These are phyloP conservation scores for Watsonalla binaria DNA, from an alignment of 2,888 invertebrate genomes.

Conservation along the genomic window DNA sequence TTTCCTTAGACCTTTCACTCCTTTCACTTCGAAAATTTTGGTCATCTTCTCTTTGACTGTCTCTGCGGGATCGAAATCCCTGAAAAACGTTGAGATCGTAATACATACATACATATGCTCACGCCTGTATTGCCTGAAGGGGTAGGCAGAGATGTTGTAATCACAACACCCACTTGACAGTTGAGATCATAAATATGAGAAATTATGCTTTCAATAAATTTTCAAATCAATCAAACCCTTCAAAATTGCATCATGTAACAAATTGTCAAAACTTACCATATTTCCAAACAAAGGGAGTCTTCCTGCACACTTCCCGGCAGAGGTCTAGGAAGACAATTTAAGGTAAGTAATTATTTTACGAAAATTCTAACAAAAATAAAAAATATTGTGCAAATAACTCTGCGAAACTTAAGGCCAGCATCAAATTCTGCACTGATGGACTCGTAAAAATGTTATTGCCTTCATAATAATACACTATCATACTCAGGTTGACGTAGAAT, in stretches of 20 bases:
- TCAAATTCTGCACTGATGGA: no score
- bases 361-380: conserved; percentile 5
- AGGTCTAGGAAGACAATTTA: conserved; percentile 77
- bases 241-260: background rate
- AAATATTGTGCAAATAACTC: background rate
- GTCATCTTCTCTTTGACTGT: conserved; percentile 92
- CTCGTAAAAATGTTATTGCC: no score
- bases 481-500: no score
- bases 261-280: conserved; percentile 79
- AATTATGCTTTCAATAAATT: no score
- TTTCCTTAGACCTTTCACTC: conserved; percentile 89
- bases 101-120: no score
- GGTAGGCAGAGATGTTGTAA: no score
- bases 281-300: conserved; percentile 88
- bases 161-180: no score
- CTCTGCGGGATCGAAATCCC: conserved; percentile 95
- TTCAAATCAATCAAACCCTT: no score
- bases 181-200: no score
- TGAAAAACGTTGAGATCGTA: conserved; percentile 30
- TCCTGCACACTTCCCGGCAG: conserved; percentile 83
- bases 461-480: no score
- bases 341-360: conserved; percentile 5
- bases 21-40: conserved; percentile 91
- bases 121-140: no score
- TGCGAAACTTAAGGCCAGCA: no score